Evolutionary conservation across 2,113 vertebrate genomes (phyloP).

Genomic region (Ochotona curzoniae): DNA sequence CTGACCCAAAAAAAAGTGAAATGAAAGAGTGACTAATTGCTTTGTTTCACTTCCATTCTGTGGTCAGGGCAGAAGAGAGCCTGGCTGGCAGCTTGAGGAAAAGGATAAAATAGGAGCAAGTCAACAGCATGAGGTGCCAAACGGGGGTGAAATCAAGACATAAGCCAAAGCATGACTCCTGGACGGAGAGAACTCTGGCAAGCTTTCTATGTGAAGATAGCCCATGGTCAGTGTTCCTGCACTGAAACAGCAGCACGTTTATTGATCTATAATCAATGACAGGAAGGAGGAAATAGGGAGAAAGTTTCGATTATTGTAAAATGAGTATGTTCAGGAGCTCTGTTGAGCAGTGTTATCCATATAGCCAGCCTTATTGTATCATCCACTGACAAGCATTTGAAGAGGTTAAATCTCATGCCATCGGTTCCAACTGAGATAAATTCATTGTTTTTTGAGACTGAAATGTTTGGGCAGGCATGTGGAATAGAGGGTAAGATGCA

Average conservation of each 20-base stretch:
- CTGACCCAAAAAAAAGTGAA: constrained; percentile 22
- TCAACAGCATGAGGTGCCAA: background rate
- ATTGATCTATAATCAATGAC: background rate
- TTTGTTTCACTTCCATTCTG: constrained; percentile 53
- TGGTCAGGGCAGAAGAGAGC: background rate
- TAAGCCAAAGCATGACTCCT: background rate
- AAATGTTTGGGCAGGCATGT: no score
- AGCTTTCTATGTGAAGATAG: background rate
- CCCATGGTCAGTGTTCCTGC: background rate
- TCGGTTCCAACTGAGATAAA: background rate
- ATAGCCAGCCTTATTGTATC: background rate
- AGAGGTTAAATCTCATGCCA: background rate
- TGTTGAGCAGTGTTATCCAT: background rate
- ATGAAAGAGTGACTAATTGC: constrained; percentile 43
- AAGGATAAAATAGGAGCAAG: background rate
- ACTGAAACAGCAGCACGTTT: background rate
- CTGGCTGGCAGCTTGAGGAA: background rate
- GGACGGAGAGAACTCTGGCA: background rate
- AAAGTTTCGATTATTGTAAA: background rate
- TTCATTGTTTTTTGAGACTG: background rate
- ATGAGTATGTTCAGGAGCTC: background rate
- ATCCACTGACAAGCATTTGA: background rate
- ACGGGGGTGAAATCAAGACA: background rate
- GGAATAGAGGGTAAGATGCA: no score
- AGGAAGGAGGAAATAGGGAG: background rate